Percentiles rank a stretch among this genome's conserved stretches.
Conservation (phyloP, 1,140 invertebrate species). For the Heliconius nattereri region DNA sequence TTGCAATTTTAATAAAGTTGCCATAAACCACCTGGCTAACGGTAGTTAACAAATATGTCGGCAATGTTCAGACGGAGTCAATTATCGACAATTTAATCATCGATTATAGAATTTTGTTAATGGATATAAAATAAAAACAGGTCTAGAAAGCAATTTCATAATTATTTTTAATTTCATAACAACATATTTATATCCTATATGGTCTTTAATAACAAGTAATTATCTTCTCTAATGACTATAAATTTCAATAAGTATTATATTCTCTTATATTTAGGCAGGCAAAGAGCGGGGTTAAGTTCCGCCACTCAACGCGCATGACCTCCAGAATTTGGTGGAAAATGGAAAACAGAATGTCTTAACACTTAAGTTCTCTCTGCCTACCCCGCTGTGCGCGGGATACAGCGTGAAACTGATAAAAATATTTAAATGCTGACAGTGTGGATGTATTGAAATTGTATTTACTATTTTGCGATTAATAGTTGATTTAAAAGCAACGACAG, state of each 20-base stretch:
- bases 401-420: too few species aligned
- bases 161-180: not conserved
- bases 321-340: too few species aligned
- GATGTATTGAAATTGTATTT: too few species aligned
- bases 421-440: too few species aligned
- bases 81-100: not conserved
- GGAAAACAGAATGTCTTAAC: too few species aligned
- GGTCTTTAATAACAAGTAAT: not conserved
- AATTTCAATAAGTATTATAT: too few species aligned
- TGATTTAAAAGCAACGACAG: not conserved
- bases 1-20: not conserved
- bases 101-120: not conserved
- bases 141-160: not conserved
- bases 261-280: too few species aligned
- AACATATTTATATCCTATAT: not conserved
- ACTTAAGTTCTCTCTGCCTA: too few species aligned
- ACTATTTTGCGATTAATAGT: not conserved
- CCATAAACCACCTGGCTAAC: constrained; percentile 6
- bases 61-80: not conserved
- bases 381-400: too few species aligned
- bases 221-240: not conserved
- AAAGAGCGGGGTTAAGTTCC: too few species aligned
- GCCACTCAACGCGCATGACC: too few species aligned
- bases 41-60: constrained; percentile 5
- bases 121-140: not conserved